Conservation (phyloP, 2,888 invertebrate genomes). For the Malthinus flaveolus region DNA sequence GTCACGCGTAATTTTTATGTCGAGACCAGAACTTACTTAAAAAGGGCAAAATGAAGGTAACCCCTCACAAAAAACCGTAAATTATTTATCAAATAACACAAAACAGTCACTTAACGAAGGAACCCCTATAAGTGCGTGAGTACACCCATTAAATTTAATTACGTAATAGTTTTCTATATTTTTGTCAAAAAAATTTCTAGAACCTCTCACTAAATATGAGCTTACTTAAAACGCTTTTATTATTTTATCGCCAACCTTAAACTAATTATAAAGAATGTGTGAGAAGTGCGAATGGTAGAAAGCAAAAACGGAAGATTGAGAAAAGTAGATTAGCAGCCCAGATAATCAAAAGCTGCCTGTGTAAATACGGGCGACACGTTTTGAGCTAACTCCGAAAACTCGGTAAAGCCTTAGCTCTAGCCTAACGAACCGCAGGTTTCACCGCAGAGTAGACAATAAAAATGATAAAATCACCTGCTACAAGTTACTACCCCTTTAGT, state of each 20-base stretch:
- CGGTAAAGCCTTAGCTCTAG: slow-evolving; percentile 26
- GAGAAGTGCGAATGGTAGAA: slow-evolving; percentile 27
- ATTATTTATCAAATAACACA: too few species aligned
- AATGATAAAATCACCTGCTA: slow-evolving; percentile 40
- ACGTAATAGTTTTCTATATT: too few species aligned
- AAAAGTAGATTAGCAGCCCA: slow-evolving; percentile 43
- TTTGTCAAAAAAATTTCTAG: too few species aligned
- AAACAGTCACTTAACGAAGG: too few species aligned
- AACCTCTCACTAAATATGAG: not conserved
- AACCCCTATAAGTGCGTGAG: too few species aligned
- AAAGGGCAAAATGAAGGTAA: too few species aligned
- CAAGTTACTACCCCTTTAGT: slow-evolving; percentile 28
- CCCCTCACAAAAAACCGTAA: too few species aligned
- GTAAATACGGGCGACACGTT: slow-evolving; percentile 44
- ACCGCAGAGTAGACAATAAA: slow-evolving; percentile 36
- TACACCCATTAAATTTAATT: too few species aligned
- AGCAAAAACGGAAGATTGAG: slow-evolving; percentile 36
- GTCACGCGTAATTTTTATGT: too few species aligned
- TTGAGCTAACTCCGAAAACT: slow-evolving; percentile 26
- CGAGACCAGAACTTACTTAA: too few species aligned
- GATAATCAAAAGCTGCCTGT: slow-evolving; percentile 42
- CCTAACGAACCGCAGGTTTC: slow-evolving; percentile 42
- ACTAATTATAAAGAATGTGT: slow-evolving; percentile 40
- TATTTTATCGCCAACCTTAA: slow-evolving; percentile 36
- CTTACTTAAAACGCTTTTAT: slow-evolving; percentile 8